Conservation (phyloP, 2,113 vertebrate species). For the Telmatochromis sp. region DNA sequence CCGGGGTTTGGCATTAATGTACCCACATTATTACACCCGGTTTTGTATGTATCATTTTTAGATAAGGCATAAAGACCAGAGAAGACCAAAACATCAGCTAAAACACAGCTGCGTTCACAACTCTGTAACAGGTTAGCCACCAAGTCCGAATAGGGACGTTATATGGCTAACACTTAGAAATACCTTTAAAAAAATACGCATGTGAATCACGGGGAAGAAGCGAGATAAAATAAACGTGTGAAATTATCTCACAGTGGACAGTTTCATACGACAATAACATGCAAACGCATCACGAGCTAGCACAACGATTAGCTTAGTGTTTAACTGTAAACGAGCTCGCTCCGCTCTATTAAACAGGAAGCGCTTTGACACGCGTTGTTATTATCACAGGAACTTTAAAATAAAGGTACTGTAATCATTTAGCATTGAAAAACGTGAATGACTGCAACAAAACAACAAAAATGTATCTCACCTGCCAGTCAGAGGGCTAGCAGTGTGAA, state of each 20-base stretch:
- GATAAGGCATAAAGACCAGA: background rate
- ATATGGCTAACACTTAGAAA: background rate
- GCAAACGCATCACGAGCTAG: background rate
- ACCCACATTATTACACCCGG: background rate
- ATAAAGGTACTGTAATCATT: background rate
- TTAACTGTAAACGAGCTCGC: background rate
- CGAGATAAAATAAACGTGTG: background rate
- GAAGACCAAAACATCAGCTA: background rate
- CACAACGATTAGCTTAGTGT: background rate
- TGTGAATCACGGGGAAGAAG: background rate
- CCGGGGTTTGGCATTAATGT: background rate
- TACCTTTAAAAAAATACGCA: accelerated
- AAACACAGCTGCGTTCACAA: background rate
- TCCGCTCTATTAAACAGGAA: background rate
- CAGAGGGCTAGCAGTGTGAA: background rate
- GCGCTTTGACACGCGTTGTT: background rate
- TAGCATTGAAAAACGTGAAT: accelerated
- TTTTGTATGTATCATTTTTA: background rate
- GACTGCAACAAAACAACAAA: background rate
- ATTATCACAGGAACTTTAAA: background rate
- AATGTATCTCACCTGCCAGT: background rate
- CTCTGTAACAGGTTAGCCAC: background rate
- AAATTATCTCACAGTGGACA: background rate
- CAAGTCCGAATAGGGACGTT: background rate
- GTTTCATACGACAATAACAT: background rate